These are phyloP conservation scores for Brenthis hecate DNA, from an alignment of 2,888 invertebrate genomes.

Conservation along the genomic window DNA sequence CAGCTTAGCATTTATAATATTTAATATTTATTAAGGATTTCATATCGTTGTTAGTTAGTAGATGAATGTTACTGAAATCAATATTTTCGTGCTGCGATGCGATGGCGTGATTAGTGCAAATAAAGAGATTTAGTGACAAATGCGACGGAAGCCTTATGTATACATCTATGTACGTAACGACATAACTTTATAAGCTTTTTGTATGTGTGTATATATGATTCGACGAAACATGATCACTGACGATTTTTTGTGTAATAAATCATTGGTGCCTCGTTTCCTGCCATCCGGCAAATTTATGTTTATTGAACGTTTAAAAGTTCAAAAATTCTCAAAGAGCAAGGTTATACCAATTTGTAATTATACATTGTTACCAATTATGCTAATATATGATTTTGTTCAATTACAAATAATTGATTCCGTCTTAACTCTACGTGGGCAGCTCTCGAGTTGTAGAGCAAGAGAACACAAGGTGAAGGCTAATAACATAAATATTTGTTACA, in stretches of 20 bases:
- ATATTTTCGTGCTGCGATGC: neutral
- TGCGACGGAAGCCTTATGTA: conserved; percentile 9
- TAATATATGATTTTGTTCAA: conserved; percentile 7
- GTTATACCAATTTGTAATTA: neutral
- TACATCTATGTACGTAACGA: neutral
- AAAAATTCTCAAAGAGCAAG: neutral
- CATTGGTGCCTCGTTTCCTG: neutral
- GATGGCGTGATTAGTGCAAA: conserved; percentile 1
- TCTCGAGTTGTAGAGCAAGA: neutral
- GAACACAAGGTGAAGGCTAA: conserved; percentile 2
- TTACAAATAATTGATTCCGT: conserved; percentile 4
- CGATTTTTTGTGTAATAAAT: neutral
- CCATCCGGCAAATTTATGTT: neutral
- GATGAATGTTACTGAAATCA: neutral
- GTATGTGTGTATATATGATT: no score
- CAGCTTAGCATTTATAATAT: neutral
- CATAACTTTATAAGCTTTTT: no score
- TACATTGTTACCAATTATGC: neutral
- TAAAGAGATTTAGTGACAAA: conserved; percentile 10
- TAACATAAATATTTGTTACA: no score
- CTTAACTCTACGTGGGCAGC: neutral
- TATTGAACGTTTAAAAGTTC: neutral
- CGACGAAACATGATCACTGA: no score
- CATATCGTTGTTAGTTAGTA: neutral
- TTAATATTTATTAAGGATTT: neutral